Percentiles rank a stretch among this genome's conserved stretches.
Conservation (phyloP, 1,140 invertebrate species). For the Tetramorium simillimum region DNA sequence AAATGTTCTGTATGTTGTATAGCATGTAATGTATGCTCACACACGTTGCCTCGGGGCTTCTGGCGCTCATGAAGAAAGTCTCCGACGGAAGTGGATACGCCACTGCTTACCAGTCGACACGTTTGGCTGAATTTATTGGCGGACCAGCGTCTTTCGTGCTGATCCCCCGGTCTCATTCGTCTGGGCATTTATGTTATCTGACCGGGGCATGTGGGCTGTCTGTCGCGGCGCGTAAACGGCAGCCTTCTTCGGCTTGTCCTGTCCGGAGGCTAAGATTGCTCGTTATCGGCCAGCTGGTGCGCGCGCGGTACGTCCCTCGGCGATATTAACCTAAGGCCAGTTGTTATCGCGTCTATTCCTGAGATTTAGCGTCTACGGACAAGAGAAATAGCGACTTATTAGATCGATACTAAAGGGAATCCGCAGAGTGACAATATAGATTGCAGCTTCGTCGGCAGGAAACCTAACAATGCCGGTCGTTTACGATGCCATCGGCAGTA, state of each 20-base stretch:
- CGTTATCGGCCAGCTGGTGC: conserved; percentile 50
- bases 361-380: neutral
- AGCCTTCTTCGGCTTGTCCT: neutral
- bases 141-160: neutral
- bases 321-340: conserved; percentile 43
- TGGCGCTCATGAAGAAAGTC: neutral
- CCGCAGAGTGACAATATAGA: neutral
- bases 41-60: neutral
- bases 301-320: neutral
- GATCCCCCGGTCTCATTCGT: conserved; percentile 56
- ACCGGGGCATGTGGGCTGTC: neutral
- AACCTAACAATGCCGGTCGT: conserved; percentile 4
- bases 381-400: conserved; percentile 26
- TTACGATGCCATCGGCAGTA: neutral
- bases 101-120: conserved; percentile 39
- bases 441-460: conserved; percentile 32
- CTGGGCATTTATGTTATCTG: conserved; percentile 61
- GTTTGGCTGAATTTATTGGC: conserved; percentile 56
- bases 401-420: neutral
- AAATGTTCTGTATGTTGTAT: neutral
- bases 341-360: conserved; percentile 38
- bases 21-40: neutral
- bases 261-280: conserved; percentile 41
- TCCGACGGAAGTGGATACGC: conserved; percentile 26
- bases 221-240: neutral